These are phyloP conservation scores for Criorhina ranunculi DNA, from an alignment of 2,888 invertebrate genomes.

Conservation along the genomic window DNA sequence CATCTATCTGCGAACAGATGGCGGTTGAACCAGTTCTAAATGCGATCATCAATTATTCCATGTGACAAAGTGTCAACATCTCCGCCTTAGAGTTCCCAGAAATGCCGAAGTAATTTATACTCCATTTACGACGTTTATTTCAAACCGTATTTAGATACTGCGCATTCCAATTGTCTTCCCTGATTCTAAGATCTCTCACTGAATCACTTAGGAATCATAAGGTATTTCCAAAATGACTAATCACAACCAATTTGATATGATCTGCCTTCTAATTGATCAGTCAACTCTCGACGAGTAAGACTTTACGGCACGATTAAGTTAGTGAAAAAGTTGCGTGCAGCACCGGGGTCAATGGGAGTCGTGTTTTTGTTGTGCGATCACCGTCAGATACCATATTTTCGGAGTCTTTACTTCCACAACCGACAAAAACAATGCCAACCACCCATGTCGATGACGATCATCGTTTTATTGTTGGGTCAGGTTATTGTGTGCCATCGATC, in stretches of 20 bases:
- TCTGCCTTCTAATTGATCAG: conserved; percentile 22
- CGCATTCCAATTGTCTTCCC: not conserved
- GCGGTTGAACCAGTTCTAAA: not conserved
- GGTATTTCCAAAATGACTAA: conserved; percentile 32
- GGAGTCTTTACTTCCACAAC: conserved; percentile 52
- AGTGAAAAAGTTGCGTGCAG: conserved; percentile 35
- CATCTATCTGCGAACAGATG: not conserved
- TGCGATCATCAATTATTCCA: conserved; percentile 1
- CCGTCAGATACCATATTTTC: conserved; percentile 38
- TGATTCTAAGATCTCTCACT: not conserved
- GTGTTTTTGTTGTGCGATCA: conserved; percentile 48
- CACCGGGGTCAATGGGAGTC: conserved; percentile 56
- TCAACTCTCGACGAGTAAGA: conserved; percentile 4
- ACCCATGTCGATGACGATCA: conserved; percentile 63
- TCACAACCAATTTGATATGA: conserved; percentile 28
- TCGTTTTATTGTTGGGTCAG: conserved; percentile 74
- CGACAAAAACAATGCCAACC: conserved; percentile 52
- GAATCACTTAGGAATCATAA: not conserved
- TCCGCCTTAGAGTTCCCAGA: not conserved
- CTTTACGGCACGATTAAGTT: conserved; percentile 18
- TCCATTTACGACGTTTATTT: not conserved
- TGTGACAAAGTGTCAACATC: not conserved
- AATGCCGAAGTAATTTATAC: conserved; percentile 10
- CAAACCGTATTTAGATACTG: not conserved
- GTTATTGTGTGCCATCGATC: conserved; percentile 75